phyloP scores from a whole-genome alignment of 2,797 vertebrate genomes.

The Allobates femoralis region DNA sequence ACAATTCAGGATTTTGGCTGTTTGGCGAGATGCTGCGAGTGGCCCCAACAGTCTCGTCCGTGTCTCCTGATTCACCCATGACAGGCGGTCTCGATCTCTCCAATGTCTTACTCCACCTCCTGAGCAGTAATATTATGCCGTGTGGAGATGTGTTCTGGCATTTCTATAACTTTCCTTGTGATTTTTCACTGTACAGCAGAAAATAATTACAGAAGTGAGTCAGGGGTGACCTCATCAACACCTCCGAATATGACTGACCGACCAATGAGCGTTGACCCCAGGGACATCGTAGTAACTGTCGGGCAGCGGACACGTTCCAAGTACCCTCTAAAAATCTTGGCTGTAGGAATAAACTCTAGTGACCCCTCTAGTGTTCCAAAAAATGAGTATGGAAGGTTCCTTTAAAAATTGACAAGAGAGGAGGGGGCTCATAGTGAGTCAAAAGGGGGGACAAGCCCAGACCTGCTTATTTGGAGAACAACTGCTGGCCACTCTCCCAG shows the following conservation, averaged over 20 bases:
- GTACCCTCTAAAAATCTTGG: slow-evolving; percentile 17
- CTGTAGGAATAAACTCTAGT: neutral
- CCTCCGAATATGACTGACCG: neutral
- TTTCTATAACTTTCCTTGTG: neutral
- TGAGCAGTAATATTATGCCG: neutral
- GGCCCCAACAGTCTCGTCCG: too few species aligned
- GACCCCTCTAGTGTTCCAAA: neutral
- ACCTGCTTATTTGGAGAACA: slow-evolving; percentile 56
- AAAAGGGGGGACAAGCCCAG: slow-evolving; percentile 10
- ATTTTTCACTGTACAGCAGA: neutral
- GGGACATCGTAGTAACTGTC: neutral
- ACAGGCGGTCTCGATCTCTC: neutral
- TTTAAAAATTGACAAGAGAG: slow-evolving; percentile 22
- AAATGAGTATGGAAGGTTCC: neutral
- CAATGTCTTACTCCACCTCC: neutral
- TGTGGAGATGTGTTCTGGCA: neutral
- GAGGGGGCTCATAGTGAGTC: neutral
- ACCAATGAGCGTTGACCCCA: neutral
- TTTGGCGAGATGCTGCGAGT: too few species aligned
- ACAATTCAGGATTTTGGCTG: too few species aligned
- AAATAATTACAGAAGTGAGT: slow-evolving; percentile 8
- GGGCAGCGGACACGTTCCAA: neutral
- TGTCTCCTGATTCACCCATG: too few species aligned
- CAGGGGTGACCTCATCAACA: slow-evolving; percentile 22
- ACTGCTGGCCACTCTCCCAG: slow-evolving; percentile 52